Evolutionary conservation across 2,797 vertebrate genomes (phyloP).

Genomic region (Gallinago stenura): DNA sequence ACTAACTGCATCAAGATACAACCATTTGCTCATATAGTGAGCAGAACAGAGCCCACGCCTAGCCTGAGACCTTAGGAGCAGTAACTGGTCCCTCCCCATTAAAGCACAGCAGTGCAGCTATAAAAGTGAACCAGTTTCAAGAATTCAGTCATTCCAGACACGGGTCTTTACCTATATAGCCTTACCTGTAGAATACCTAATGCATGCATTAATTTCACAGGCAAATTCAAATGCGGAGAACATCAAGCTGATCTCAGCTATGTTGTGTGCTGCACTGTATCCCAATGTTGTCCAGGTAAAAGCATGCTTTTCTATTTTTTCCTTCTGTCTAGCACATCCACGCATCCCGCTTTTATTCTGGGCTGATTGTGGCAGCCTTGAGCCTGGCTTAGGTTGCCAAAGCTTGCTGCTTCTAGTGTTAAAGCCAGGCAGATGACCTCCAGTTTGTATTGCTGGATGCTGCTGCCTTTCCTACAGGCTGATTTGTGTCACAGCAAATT

Average conservation of each 20-base stretch:
- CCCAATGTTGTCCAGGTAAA: conserved; percentile 97
- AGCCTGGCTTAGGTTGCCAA: background rate
- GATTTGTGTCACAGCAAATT: no score
- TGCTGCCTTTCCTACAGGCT: background rate
- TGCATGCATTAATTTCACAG: conserved; percentile 72
- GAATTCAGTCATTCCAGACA: background rate
- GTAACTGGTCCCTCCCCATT: background rate
- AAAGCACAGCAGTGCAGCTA: background rate
- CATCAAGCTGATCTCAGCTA: conserved; percentile 92
- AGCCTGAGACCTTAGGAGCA: background rate
- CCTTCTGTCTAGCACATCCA: background rate
- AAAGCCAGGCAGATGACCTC: background rate
- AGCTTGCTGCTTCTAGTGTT: background rate
- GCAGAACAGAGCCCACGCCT: background rate
- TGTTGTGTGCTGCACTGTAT: conserved; percentile 96
- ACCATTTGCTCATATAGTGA: background rate
- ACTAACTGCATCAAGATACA: no score
- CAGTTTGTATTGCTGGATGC: background rate
- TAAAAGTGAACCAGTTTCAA: background rate
- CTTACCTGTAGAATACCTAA: background rate
- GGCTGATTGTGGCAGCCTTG: background rate
- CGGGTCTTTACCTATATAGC: background rate
- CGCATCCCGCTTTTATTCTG: background rate
- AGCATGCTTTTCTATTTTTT: background rate
- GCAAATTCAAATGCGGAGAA: conserved; percentile 95